phyloP scores from a whole-genome alignment of 2,888 invertebrate genomes.

The Dynastes maya region DNA sequence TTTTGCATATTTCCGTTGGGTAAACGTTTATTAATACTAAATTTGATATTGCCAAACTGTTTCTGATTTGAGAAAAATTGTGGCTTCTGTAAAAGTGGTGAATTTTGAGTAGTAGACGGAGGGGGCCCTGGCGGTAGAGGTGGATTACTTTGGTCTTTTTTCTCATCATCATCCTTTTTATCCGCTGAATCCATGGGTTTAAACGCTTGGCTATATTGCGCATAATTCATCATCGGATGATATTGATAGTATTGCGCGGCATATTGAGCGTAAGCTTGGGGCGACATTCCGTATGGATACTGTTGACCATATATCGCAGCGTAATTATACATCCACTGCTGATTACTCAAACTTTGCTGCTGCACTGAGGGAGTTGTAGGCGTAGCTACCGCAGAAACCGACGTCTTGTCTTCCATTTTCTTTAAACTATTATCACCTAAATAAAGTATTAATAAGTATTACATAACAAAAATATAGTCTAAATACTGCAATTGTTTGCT shows the following conservation, averaged over 20 bases:
- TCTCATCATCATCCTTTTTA: constrained; percentile 55
- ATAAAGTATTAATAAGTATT: background rate
- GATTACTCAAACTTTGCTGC: constrained; percentile 51
- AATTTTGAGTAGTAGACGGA: constrained; percentile 65
- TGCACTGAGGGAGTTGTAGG: constrained; percentile 39
- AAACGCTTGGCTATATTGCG: constrained; percentile 63
- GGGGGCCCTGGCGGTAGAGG: constrained; percentile 76
- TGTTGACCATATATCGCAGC: constrained; percentile 57
- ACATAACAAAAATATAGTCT: no score
- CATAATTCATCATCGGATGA: constrained; percentile 59
- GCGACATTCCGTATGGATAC: constrained; percentile 55
- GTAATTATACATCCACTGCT: constrained; percentile 57
- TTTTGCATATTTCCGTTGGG: constrained; percentile 65
- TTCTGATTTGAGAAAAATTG: constrained; percentile 64
- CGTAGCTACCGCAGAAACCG: constrained; percentile 47
- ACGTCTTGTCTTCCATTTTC: constrained; percentile 51
- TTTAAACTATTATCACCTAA: constrained; percentile 35
- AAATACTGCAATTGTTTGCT: no score
- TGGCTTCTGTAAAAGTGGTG: constrained; percentile 68
- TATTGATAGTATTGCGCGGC: constrained; percentile 73
- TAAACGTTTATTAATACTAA: constrained; percentile 71
- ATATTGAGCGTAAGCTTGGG: constrained; percentile 70
- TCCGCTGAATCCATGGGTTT: constrained; percentile 65
- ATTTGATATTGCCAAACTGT: constrained; percentile 73
- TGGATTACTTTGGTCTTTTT: constrained; percentile 68